Conservation (phyloP, 2,113 vertebrate species). For the Danionella cerebrum region DNA sequence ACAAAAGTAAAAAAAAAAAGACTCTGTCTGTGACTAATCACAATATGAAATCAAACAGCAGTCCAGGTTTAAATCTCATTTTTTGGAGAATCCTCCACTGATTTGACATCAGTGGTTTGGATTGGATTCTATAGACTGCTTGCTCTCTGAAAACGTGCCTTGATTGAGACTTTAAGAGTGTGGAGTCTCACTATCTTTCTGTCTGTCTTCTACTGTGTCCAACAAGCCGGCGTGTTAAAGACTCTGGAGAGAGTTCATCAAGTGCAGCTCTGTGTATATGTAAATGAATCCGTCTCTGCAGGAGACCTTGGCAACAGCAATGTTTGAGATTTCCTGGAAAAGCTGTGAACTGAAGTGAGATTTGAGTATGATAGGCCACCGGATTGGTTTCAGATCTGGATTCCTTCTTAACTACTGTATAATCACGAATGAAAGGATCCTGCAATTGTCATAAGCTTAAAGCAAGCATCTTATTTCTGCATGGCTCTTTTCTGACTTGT, state of each 20-base stretch:
- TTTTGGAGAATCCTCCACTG: no score
- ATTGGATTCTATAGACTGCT: no score
- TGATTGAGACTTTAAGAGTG: background rate
- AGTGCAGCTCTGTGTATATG: conserved; percentile 18
- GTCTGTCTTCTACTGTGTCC: background rate
- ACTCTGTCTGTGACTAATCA: no score
- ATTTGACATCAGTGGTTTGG: no score
- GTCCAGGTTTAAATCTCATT: no score
- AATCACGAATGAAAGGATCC: conserved; percentile 2
- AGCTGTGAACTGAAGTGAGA: background rate
- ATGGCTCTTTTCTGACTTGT: no score
- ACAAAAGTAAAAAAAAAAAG: no score
- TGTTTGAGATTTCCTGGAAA: background rate
- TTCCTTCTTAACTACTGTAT: background rate
- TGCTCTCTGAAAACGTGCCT: no score
- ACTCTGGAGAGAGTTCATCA: background rate
- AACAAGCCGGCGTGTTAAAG: conserved; percentile 5
- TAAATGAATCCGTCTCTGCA: conserved; percentile 11
- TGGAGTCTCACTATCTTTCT: background rate
- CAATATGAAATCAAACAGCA: no score
- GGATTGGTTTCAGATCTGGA: background rate
- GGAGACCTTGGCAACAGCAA: background rate
- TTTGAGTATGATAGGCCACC: background rate
- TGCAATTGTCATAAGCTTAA: background rate
- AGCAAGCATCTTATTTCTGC: background rate